Conservation (phyloP, 2,797 vertebrate species). For the Scarus forsteni region DNA sequence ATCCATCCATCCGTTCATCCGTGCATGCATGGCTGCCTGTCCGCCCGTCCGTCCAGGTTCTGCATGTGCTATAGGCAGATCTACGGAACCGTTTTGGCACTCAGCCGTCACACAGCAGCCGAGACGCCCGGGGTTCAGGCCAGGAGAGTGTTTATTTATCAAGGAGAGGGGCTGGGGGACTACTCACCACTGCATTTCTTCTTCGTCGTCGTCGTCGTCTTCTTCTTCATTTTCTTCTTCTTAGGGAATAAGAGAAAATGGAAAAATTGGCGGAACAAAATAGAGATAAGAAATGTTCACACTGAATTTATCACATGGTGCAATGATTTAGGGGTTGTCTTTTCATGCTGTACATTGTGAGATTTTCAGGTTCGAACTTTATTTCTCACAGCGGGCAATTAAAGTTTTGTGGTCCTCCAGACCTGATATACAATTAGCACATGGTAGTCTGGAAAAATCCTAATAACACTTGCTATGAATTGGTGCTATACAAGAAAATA, state of each 20-base stretch:
- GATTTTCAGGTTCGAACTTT: neutral
- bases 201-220: neutral
- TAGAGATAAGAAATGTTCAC: neutral
- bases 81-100: conserved; percentile 68
- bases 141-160: conserved; percentile 73
- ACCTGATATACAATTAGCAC: too few species aligned
- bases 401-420: too few species aligned
- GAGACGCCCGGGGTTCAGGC: conserved; percentile 56
- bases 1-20: conserved; percentile 72
- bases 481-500: too few species aligned
- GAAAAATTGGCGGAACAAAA: conserved; percentile 9
- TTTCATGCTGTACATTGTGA: neutral
- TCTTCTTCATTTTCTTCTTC: neutral
- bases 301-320: neutral
- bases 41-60: conserved; percentile 59
- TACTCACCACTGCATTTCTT: conserved; percentile 38
- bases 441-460: too few species aligned
- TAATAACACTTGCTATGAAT: too few species aligned
- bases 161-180: conserved; percentile 37
- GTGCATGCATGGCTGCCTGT: conserved; percentile 66
- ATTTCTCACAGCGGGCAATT: too few species aligned
- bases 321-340: neutral
- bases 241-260: conserved; percentile 9
- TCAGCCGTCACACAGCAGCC: conserved; percentile 70
- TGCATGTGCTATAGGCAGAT: conserved; percentile 74